Base-by-base conservation (phyloP, 2,797 vertebrate genomes). In the Chaenodraco wilsoni region DNA sequence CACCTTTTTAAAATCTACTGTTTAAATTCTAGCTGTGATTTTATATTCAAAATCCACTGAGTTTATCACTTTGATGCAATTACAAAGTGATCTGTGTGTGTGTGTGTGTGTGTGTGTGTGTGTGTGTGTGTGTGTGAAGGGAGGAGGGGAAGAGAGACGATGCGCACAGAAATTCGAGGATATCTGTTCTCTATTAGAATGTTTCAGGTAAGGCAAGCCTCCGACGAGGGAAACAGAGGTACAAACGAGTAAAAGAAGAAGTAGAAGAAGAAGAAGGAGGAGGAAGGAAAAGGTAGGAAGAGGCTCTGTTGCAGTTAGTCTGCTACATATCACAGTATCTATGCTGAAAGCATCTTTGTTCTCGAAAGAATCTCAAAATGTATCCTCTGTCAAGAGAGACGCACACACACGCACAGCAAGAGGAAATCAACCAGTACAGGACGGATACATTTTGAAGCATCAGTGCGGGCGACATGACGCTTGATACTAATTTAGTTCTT, bases 101-200 rank as follows among this genome's bases (percentile, higher is more conserved):
- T 56, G 21, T 23, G 59, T 76, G 52, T 78, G 9, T 69, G 27
- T 84, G 61, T 82, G 71, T 83, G 74, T 72, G 56, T n/a, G n/a
- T 23, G 59, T 76, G 52, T 78, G 9, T 69, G 27, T 84, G 61
- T 82, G 71, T 83, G 74, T 72, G 56, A 55, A 67, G 78, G 81
- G 79, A 76, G 76, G 72, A 72, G 81, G 84, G 33, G 70, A 74
- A 90, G 68, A 89, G 88, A 93, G 89, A 94, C 88, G 84, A 92
- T 94, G 93, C 94, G 96, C 96, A 98, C 96, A 98, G 96, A 98
- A 97, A 98, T 97, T 98, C 95, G 86, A 97, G 97, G 96, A 98
- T 98, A 96, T 98, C 97, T 98, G 97, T 98, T 98, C 97, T 98
- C 97, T 98, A 98, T 97, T 96, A 95, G 96, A 95, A 96, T 94